phyloP scores from a whole-genome alignment of 2,888 invertebrate genomes.

The Marasmarcha lunaedactyla region DNA sequence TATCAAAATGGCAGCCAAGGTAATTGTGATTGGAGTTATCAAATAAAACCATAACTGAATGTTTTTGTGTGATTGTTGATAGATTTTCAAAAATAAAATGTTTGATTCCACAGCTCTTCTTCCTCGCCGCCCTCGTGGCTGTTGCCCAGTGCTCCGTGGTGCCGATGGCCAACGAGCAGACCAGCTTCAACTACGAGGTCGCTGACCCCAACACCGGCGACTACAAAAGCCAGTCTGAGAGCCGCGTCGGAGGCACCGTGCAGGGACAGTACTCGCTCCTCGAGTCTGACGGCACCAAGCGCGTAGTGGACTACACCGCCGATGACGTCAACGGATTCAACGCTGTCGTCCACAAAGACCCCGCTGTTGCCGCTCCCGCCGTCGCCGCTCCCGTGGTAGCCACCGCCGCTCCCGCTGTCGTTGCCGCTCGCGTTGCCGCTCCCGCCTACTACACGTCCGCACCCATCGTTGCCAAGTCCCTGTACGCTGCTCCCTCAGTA shows the following conservation, averaged over 20 bases:
- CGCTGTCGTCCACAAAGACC: constrained; percentile 67
- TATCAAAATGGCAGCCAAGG: constrained; percentile 61
- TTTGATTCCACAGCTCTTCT: constrained; percentile 40
- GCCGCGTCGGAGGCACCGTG: constrained; percentile 62
- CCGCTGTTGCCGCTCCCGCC: constrained; percentile 40
- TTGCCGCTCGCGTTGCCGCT: constrained; percentile 15
- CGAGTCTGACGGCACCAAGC: constrained; percentile 67
- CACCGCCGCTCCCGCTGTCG: constrained; percentile 20
- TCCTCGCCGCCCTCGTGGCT: constrained; percentile 48
- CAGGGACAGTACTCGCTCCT: constrained; percentile 67
- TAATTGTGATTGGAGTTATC: constrained; percentile 30
- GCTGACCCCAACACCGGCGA: constrained; percentile 71
- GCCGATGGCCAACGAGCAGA: constrained; percentile 59
- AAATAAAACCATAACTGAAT: too few relatives aligned
- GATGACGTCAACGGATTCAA: constrained; percentile 70
- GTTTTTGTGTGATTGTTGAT: too few relatives aligned
- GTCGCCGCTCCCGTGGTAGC: constrained; percentile 21
- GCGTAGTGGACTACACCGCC: constrained; percentile 69
- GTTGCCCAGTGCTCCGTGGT: constrained; percentile 53
- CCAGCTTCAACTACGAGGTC: constrained; percentile 68
- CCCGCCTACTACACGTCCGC: constrained; percentile 12
- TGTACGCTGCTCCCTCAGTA: constrained; percentile 16
- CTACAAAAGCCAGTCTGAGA: constrained; percentile 68
- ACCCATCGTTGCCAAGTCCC: constrained; percentile 19
- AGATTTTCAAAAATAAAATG: too few relatives aligned